Conservation (phyloP, 1,140 invertebrate genomes). For the Cryptotermes secundus region DNA sequence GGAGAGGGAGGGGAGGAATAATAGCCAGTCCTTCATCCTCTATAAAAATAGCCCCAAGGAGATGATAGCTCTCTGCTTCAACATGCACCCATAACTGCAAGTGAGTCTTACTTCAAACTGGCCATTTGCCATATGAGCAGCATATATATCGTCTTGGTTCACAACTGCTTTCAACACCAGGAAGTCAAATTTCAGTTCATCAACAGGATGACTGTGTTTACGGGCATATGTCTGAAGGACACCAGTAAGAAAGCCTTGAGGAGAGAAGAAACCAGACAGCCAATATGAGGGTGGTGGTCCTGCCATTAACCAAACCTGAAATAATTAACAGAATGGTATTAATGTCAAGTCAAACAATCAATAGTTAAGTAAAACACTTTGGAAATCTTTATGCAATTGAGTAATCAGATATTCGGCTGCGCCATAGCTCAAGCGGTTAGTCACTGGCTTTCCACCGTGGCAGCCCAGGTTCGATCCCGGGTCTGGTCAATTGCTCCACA, state of each 20-base stretch:
- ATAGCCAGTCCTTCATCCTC: too few relatives aligned
- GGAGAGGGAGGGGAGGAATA: too few relatives aligned
- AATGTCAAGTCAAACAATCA: conserved; percentile 29
- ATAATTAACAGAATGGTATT: background rate
- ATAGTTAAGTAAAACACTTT: conserved; percentile 21
- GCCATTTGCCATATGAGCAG: background rate
- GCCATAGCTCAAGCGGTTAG: too few relatives aligned
- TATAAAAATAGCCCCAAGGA: too few relatives aligned
- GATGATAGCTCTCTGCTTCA: too few relatives aligned
- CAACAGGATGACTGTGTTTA: conserved; percentile 80
- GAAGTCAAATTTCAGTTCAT: conserved; percentile 81
- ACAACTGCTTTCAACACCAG: conserved; percentile 55
- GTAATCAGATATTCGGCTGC: too few relatives aligned
- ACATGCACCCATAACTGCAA: too few relatives aligned
- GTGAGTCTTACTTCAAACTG: background rate
- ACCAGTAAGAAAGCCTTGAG: conserved; percentile 87
- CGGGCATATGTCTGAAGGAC: conserved; percentile 81
- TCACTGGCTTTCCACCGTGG: too few relatives aligned
- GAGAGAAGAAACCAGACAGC: conserved; percentile 89
- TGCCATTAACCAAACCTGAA: conserved; percentile 68
- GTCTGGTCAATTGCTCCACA: too few relatives aligned
- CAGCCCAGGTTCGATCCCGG: too few relatives aligned
- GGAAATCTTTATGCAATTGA: too few relatives aligned
- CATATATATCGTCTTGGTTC: conserved; percentile 55
- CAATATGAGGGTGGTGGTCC: conserved; percentile 78